phyloP scores from a whole-genome alignment of 2,797 vertebrate genomes.

The Iguana delicatissima region DNA sequence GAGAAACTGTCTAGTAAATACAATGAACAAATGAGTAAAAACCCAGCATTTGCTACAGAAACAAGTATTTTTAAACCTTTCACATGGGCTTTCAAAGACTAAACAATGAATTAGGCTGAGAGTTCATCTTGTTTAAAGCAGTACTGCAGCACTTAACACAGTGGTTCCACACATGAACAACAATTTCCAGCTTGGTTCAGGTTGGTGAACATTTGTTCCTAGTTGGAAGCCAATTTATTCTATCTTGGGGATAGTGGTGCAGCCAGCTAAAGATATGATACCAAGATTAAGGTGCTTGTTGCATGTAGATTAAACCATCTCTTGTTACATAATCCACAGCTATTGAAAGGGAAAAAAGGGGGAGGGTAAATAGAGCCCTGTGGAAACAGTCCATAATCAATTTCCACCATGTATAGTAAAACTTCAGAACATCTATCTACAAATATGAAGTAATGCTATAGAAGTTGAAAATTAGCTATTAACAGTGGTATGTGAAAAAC shows the following conservation, averaged over 20 bases:
- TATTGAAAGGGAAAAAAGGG: no score
- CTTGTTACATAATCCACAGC: not conserved
- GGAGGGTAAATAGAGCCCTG: not conserved
- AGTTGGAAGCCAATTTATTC: not conserved
- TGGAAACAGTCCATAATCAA: not conserved
- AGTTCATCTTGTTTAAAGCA: constrained; percentile 13
- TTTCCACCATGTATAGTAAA: not conserved
- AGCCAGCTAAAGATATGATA: not conserved
- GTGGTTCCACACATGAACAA: not conserved
- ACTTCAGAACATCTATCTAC: not conserved
- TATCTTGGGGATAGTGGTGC: no score
- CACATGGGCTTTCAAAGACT: not conserved
- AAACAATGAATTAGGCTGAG: not conserved
- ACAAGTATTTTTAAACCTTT: not conserved
- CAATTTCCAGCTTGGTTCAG: constrained; percentile 1
- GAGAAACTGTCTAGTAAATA: not conserved
- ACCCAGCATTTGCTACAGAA: not conserved
- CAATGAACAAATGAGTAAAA: not conserved
- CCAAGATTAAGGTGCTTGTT: not conserved
- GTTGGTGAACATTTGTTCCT: not conserved
- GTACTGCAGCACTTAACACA: not conserved
- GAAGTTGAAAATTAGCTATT: not conserved
- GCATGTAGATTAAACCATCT: no score
- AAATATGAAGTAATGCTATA: not conserved
- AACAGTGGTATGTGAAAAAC: not conserved